These are phyloP conservation scores for Chloroceryle aenea DNA, from an alignment of 2,113 vertebrate genomes.

Conservation along the genomic window DNA sequence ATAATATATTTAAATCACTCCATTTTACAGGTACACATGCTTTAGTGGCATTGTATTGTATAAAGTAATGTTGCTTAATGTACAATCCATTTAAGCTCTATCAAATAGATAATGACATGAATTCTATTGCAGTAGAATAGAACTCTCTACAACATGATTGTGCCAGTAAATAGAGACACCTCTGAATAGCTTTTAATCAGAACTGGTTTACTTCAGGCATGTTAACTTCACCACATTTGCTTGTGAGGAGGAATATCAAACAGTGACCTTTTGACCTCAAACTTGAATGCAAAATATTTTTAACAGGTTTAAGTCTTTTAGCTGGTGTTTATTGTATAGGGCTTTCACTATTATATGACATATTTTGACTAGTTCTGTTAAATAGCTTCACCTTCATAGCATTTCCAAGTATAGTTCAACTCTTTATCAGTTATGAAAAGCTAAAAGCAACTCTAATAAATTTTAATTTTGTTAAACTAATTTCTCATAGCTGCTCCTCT, in stretches of 20 bases:
- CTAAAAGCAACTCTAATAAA: not conserved
- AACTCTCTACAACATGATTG: not conserved
- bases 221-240: not conserved
- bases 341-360: not conserved
- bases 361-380: not conserved
- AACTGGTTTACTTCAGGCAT: constrained; percentile 4
- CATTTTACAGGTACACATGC: not conserved
- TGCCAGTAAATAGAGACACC: not conserved
- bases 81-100: not conserved
- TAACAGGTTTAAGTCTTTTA: not conserved
- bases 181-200: constrained; percentile 5
- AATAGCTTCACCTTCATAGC: not conserved
- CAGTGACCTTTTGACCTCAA: constrained; percentile 8
- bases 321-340: not conserved
- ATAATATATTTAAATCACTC: not conserved
- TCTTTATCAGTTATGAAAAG: not conserved
- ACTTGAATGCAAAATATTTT: constrained; percentile 6
- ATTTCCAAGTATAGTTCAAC: not conserved
- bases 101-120: constrained; percentile 4
- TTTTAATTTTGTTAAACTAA: not conserved
- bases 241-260: not conserved
- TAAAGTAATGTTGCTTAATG: not conserved
- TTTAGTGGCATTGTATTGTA: not conserved
- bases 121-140: not conserved
- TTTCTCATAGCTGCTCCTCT: not conserved